phyloP scores from a whole-genome alignment of 2,797 vertebrate species.

The Rhyacichthys aspro region DNA sequence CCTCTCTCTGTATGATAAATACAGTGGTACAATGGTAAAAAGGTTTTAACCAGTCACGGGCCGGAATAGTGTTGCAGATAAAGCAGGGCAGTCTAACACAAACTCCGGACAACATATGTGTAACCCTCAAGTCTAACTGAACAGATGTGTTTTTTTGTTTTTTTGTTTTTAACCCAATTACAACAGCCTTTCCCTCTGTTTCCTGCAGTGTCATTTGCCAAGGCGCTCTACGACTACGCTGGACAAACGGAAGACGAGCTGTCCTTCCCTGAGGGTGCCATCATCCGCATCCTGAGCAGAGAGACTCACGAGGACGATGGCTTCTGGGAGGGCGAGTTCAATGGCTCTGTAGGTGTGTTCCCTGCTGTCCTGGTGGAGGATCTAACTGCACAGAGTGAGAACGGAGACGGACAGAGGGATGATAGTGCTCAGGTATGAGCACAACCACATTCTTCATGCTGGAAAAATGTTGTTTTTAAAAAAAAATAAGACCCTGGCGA shows the following conservation, averaged over 20 bases:
- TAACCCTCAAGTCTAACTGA: too few species aligned
- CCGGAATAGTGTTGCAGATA: too few species aligned
- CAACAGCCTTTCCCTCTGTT: neutral
- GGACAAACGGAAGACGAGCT: conserved; percentile 93
- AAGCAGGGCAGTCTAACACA: too few species aligned
- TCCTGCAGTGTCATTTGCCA: conserved; percentile 88
- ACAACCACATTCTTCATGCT: neutral
- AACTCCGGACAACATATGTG: too few species aligned
- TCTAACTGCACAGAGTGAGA: conserved; percentile 78
- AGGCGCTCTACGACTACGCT: conserved; percentile 95
- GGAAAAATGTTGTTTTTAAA: too few species aligned
- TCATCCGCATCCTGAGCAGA: conserved; percentile 94
- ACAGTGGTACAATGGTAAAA: too few species aligned
- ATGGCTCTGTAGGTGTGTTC: conserved; percentile 87
- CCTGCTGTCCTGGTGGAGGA: conserved; percentile 94
- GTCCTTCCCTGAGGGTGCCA: conserved; percentile 93
- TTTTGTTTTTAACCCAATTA: too few species aligned
- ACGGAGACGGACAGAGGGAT: conserved; percentile 78
- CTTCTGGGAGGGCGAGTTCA: conserved; percentile 97
- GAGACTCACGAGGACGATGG: conserved; percentile 97
- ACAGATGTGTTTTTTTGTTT: too few species aligned
- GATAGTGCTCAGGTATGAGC: conserved; percentile 79
- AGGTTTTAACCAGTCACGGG: too few species aligned
- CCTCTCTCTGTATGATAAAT: too few species aligned
- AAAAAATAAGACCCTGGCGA: too few species aligned